Evolutionary conservation across 2,113 vertebrate genomes (phyloP).

Genomic region (Gavialis gangeticus): DNA sequence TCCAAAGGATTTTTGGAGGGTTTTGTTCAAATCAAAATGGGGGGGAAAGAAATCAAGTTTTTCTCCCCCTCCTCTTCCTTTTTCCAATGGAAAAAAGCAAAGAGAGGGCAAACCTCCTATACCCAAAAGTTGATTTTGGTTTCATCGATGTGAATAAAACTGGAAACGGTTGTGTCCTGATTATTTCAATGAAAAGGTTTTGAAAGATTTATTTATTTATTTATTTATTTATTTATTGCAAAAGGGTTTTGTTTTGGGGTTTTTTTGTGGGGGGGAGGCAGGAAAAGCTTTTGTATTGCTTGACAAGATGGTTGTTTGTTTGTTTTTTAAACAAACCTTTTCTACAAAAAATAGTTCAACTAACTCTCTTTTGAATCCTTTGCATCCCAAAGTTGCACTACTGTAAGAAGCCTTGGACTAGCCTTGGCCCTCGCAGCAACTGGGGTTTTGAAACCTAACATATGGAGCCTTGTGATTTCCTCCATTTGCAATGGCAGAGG

Average conservation of each 20-base stretch:
- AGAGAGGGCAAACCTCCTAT: not conserved
- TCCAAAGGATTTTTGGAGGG: no score
- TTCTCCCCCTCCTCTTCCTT: not conserved
- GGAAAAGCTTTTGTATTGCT: not conserved
- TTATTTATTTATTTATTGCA: not conserved
- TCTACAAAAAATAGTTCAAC: not conserved
- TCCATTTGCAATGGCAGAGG: not conserved
- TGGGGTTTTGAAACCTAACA: not conserved
- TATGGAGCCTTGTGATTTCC: not conserved
- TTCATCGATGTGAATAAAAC: no score
- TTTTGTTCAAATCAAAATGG: not conserved
- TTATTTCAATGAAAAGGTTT: not conserved
- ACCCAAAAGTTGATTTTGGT: not conserved
- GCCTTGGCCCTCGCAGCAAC: not conserved
- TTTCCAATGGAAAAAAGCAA: not conserved
- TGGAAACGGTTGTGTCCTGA: not conserved
- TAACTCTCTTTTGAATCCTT: not conserved
- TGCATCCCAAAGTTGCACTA: not conserved
- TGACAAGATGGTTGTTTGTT: not conserved
- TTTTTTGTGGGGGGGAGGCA: not conserved
- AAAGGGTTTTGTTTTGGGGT: not conserved
- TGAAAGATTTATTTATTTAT: not conserved
- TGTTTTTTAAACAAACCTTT: not conserved
- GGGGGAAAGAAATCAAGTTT: not conserved
- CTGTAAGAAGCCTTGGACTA: not conserved